phyloP scores from a whole-genome alignment of 2,113 vertebrate genomes.

The Cryptotis parvus region DNA sequence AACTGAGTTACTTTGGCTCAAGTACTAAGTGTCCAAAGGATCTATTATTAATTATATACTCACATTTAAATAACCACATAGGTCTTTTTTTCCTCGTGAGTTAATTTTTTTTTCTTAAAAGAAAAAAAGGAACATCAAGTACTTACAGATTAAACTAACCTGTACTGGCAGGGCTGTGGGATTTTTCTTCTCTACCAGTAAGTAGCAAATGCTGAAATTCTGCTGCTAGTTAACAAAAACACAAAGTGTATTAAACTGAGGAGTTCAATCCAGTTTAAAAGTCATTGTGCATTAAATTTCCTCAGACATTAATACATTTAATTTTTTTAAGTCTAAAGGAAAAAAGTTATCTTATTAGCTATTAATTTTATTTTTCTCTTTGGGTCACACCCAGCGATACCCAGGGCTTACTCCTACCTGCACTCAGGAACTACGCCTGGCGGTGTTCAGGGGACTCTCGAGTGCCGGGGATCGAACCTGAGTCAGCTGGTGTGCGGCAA shows the following conservation, averaged over 20 bases:
- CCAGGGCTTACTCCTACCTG: no score
- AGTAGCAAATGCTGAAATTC: constrained; percentile 94
- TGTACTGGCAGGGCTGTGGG: constrained; percentile 95
- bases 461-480: no score
- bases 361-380: constrained; percentile 72
- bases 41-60: constrained; percentile 74
- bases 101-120: constrained; percentile 83
- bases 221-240: constrained; percentile 97
- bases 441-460: no score
- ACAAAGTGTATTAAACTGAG: constrained; percentile 94
- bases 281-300: constrained; percentile 83
- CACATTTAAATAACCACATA: constrained; percentile 84
- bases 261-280: constrained; percentile 86
- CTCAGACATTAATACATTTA: constrained; percentile 78
- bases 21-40: constrained; percentile 60
- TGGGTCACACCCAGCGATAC: no score
- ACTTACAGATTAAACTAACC: constrained; percentile 99
- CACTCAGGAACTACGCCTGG: no score
- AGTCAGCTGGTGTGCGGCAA: no score
- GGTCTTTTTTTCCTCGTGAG: constrained; percentile 82
- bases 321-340: constrained; percentile 55
- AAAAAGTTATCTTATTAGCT: constrained; percentile 67
- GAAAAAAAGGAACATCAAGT: constrained; percentile 92
- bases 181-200: constrained; percentile 96
- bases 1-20: constrained; percentile 62